Conservation (phyloP, 2,888 invertebrate genomes). For the Eilema depressum region DNA sequence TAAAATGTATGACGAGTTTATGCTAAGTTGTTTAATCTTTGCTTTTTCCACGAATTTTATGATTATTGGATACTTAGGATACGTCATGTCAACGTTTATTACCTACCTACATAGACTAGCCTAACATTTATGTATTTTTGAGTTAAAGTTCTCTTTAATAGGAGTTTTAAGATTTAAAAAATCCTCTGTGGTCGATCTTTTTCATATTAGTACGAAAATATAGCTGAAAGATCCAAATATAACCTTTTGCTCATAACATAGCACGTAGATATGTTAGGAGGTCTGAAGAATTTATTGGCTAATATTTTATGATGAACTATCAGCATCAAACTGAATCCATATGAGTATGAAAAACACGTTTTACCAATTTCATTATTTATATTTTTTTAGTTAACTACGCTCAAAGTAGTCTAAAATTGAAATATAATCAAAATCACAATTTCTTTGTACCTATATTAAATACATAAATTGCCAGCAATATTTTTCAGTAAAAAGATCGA, state of each 20-base stretch:
- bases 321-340: too few relatives aligned
- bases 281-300: too few relatives aligned
- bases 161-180: too few relatives aligned
- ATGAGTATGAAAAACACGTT: too few relatives aligned
- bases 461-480: background rate
- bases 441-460: too few relatives aligned
- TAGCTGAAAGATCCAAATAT: background rate
- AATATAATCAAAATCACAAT: too few relatives aligned
- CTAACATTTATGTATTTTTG: too few relatives aligned
- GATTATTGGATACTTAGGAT: constrained; percentile 34
- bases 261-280: too few relatives aligned
- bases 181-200: background rate
- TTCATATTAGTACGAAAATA: background rate
- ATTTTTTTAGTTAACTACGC: background rate
- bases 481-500: background rate
- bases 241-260: too few relatives aligned
- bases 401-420: background rate
- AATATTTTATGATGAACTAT: too few relatives aligned
- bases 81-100: constrained; percentile 22
- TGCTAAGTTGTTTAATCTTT: constrained; percentile 67
- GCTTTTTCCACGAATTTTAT: constrained; percentile 48
- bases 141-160: too few relatives aligned
- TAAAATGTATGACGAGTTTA: constrained; percentile 56
- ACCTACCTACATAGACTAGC: background rate
- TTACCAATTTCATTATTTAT: too few relatives aligned